Base-by-base conservation (phyloP, 2,888 invertebrate genomes). In the Ditula angustiorana region DNA sequence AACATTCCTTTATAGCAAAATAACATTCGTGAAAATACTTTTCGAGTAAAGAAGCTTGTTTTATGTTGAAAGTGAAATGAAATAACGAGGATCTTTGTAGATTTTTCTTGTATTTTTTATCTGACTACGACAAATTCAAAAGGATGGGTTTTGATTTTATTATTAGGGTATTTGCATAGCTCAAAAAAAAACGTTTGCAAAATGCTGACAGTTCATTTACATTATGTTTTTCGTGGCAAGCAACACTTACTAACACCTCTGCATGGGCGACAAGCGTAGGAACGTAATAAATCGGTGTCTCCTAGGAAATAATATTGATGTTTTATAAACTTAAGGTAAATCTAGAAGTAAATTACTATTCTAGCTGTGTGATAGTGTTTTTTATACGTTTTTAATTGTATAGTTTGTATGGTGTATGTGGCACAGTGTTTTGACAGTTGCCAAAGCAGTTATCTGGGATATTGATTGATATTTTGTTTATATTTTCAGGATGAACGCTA, bases 271-370 rank as follows among this genome's bases (percentile, higher is more conserved):
- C 80, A 76, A 61, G 78, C 72, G 80, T 79, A 82, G 75, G 80
- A 81, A 84, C 85, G 88, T 87, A 88, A 82, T 91, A 89, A 85
- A 90, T 90, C 90, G 88, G 85, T 90, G 90, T 92, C 88, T 88
- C 91, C 91, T 86, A 87, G 91, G 91, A 90, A 89, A 92, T 92
- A 86, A 69, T 90, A 92, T 91, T 85, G 91, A 92, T 91, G 80
- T 87, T 84, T 82, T 77, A 64, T 67, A 71, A 68, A 77, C 70
- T 75, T 72, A 69, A 74, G 73, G 74, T 66, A 70, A 68, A 70
- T 67, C 63, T 66, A 58, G 55, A 79, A 75, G 80, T 85, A 84
- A 46, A 50, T 60, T 67, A 59, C 57, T 37, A 8, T 46, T n/a
- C 50, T 37, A 28, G 28, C 66, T 66, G 46, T 56, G 63, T 16